Conservation (phyloP, 2,888 invertebrate species). For the Polylopha cassiicola region DNA sequence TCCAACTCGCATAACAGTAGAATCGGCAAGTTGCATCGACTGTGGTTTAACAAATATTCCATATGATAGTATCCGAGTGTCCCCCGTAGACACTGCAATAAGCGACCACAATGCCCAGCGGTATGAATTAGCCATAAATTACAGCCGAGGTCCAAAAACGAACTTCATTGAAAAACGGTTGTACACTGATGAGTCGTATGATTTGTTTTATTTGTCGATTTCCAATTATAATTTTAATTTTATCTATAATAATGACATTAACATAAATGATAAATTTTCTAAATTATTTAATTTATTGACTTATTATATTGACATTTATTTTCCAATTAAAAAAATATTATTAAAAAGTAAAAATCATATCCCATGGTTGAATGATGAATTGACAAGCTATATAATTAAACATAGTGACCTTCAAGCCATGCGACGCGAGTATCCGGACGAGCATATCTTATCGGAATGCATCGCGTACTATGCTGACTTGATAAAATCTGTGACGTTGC, state of each 20-base stretch:
- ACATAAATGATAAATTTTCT: neutral
- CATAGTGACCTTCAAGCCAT: too few relatives aligned
- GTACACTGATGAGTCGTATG: neutral
- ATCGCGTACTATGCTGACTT: too few relatives aligned
- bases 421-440: too few relatives aligned
- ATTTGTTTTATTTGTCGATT: neutral
- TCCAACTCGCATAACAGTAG: too few relatives aligned
- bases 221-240: slow-evolving; percentile 1
- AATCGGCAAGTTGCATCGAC: slow-evolving; percentile 1
- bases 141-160: neutral
- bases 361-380: too few relatives aligned
- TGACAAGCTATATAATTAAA: too few relatives aligned
- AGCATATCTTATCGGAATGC: too few relatives aligned
- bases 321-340: too few relatives aligned
- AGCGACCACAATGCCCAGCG: neutral
- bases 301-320: neutral
- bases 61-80: neutral
- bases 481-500: too few relatives aligned
- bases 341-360: too few relatives aligned
- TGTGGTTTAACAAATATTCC: neutral
- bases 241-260: neutral
- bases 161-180: neutral
- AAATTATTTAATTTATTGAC: neutral
- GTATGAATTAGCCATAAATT: neutral
- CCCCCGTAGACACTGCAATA: neutral